These are phyloP conservation scores for Paramisgurnus dabryanus DNA, from an alignment of 2,113 vertebrate species.

Conservation along the genomic window DNA sequence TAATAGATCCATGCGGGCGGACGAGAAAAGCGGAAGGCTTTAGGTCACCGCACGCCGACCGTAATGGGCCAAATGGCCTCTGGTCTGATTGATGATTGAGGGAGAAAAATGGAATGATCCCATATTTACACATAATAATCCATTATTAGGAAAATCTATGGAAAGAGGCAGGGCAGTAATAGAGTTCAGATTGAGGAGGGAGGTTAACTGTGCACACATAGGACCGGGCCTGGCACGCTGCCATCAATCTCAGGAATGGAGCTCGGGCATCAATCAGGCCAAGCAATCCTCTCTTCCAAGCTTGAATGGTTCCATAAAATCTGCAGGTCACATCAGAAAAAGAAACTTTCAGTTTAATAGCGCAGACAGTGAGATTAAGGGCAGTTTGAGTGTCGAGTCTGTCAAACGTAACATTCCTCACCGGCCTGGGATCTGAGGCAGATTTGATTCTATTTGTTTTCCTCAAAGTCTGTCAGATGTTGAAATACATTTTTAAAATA, in stretches of 20 bases:
- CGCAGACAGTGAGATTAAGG: constrained; percentile 46
- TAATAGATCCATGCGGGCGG: constrained; percentile 25
- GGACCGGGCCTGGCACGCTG: constrained; percentile 52
- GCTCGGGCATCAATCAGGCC: constrained; percentile 53
- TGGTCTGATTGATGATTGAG: background rate
- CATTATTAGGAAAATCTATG: constrained; percentile 39
- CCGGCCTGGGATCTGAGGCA: constrained; percentile 1
- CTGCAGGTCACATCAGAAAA: constrained; percentile 38
- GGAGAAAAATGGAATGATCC: constrained; percentile 7
- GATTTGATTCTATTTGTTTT: constrained; percentile 52
- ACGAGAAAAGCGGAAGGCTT: constrained; percentile 6
- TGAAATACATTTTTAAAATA: constrained; percentile 44
- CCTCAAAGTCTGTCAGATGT: constrained; percentile 42
- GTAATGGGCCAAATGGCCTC: background rate
- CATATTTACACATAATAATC: constrained; percentile 44
- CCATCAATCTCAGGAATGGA: constrained; percentile 63
- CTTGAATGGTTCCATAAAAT: constrained; percentile 40
- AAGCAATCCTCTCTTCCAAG: constrained; percentile 39
- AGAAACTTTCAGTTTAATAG: constrained; percentile 50
- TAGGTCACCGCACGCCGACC: constrained; percentile 2
- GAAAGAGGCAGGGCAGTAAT: constrained; percentile 9
- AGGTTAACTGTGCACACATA: constrained; percentile 57
- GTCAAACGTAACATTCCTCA: constrained; percentile 46
- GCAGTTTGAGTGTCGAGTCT: constrained; percentile 47
- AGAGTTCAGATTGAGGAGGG: constrained; percentile 23